Conservation (phyloP, 2,113 vertebrate genomes). For the Lophura nycthemera region DNA sequence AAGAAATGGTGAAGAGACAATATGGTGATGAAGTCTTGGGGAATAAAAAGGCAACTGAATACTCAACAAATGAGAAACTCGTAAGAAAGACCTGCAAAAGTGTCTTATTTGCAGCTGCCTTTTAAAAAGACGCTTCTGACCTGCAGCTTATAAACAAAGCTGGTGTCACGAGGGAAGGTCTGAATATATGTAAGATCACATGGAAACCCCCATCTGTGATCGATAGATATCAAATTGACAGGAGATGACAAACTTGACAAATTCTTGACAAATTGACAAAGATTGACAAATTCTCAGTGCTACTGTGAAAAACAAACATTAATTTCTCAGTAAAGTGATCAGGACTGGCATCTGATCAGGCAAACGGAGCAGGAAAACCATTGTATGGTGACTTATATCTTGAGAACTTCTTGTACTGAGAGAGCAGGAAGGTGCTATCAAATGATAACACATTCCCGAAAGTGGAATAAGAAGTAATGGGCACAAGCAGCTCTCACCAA, state of each 20-base stretch:
- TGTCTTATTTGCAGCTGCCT: background rate
- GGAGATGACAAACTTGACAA: background rate
- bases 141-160: background rate
- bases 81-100: background rate
- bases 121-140: background rate
- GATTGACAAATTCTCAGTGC: background rate
- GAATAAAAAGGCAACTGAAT: background rate
- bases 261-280: too few relatives aligned
- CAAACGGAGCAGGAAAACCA: background rate
- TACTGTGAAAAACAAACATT: background rate
- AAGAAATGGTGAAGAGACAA: background rate
- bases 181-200: background rate
- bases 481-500: background rate
- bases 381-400: background rate
- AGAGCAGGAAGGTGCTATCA: background rate
- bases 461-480: background rate
- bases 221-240: background rate
- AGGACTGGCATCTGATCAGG: background rate
- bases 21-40: background rate
- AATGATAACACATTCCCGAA: background rate
- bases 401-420: background rate
- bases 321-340: background rate
- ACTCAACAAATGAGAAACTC: background rate
- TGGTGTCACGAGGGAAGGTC: fast-evolving
- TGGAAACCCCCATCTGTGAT: background rate